A percentile compares a stretch with the other conserved stretches of the same genome.
Evolutionary conservation across 2,113 vertebrate species (phyloP).

Genomic region (Addax nasomaculatus): DNA sequence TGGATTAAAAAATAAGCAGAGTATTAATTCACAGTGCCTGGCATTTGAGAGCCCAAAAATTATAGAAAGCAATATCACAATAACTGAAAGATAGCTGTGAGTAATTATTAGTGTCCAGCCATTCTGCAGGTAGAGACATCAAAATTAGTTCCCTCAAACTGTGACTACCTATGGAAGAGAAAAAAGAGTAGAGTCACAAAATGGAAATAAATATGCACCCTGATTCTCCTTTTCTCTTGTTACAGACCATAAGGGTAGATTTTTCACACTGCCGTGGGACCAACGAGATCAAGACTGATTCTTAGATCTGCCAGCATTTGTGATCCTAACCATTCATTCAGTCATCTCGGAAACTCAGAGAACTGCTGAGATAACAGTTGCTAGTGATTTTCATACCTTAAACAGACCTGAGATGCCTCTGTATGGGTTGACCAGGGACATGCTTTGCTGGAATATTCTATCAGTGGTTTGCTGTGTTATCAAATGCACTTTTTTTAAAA

Average conservation of each 20-base stretch:
- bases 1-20: not conserved
- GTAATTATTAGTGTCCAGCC: not conserved
- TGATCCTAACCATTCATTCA: not conserved
- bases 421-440: not conserved
- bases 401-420: not conserved
- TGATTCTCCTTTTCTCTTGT: not conserved
- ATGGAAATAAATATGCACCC: not conserved
- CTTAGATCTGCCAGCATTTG: not conserved
- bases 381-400: not conserved
- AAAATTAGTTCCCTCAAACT: not conserved
- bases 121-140: not conserved
- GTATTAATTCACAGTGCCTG: not conserved
- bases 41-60: not conserved
- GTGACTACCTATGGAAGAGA: not conserved
- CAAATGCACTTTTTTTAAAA: not conserved
- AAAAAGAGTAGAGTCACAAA: not conserved
- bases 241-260: constrained; percentile 32
- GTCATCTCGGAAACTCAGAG: constrained; percentile 1
- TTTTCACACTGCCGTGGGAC: not conserved
- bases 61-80: not conserved
- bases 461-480: not conserved
- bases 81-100: not conserved
- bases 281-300: not conserved
- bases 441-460: not conserved
- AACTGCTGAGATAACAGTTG: not conserved